Percentiles rank a stretch among this genome's conserved stretches.
phyloP scores from a whole-genome alignment of 2,888 invertebrate genomes.

The Nephrotoma flavescens region DNA sequence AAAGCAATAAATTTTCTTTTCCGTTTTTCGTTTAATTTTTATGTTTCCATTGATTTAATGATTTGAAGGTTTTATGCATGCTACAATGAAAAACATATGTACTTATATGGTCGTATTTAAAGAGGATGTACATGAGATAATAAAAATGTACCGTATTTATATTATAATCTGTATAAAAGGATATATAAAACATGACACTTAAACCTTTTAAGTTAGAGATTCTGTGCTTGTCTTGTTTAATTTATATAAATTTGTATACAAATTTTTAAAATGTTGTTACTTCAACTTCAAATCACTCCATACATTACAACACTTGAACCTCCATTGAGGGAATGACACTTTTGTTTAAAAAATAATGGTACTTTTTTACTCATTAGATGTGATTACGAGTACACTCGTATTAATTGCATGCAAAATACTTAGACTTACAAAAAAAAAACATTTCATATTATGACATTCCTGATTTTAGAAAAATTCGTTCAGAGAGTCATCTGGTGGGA shows the following conservation, averaged over 20 bases:
- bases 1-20: neutral
- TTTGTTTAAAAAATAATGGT: too few relatives aligned
- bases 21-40: neutral
- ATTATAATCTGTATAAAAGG: neutral
- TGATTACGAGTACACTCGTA: too few relatives aligned
- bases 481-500: too few relatives aligned
- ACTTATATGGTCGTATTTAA: neutral
- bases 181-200: neutral
- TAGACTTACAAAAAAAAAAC: too few relatives aligned
- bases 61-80: neutral
- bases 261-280: neutral
- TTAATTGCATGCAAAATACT: too few relatives aligned
- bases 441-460: too few relatives aligned
- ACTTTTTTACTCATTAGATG: too few relatives aligned
- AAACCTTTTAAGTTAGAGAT: neutral
- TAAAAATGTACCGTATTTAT: neutral
- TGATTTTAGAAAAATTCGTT: too few relatives aligned
- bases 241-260: neutral
- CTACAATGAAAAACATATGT: neutral
- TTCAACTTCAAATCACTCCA: neutral
- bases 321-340: too few relatives aligned
- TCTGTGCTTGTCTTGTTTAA: neutral
- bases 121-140: neutral
- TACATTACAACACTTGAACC: too few relatives aligned
- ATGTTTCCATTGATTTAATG: neutral